Conservation (phyloP, 2,797 vertebrate species). For the Selene dorsalis region DNA sequence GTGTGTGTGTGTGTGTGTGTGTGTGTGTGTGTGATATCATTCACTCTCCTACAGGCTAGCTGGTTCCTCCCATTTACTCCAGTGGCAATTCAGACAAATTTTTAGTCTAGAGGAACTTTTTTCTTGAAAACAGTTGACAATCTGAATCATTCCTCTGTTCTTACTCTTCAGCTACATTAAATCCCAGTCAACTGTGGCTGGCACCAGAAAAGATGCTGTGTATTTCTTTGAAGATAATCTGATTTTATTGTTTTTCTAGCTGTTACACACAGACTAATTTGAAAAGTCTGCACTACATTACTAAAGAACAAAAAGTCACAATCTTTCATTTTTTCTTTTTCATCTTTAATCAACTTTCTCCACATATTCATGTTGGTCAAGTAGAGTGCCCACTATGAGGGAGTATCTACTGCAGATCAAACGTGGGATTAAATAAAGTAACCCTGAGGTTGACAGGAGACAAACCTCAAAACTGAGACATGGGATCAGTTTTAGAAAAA, state of each 20-base stretch:
- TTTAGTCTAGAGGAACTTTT: conserved; percentile 24
- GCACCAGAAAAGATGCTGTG: neutral
- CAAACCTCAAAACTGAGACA: conserved; percentile 1
- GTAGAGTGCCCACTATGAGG: neutral
- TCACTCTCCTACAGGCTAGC: conserved; percentile 12
- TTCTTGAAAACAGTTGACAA: conserved; percentile 20
- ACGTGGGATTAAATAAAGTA: neutral
- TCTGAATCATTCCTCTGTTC: conserved; percentile 8
- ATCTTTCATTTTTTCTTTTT: neutral
- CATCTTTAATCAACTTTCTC: neutral
- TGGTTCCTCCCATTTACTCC: conserved; percentile 16
- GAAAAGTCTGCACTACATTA: neutral
- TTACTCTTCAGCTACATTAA: neutral
- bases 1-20: too few species aligned
- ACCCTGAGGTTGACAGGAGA: neutral
- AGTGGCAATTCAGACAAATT: conserved; percentile 27
- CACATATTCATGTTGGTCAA: neutral
- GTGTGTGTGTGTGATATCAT: conserved; percentile 4
- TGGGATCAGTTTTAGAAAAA: conserved; percentile 2
- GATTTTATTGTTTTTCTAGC: neutral
- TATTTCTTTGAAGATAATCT: neutral
- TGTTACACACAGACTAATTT: neutral
- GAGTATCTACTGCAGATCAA: neutral
- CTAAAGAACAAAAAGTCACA: neutral
- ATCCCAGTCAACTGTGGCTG: neutral